Evolutionary conservation across 2,888 invertebrate genomes (phyloP), one percentile per base, ranked within the genome.

Genomic region (Lagria hirta): DNA sequence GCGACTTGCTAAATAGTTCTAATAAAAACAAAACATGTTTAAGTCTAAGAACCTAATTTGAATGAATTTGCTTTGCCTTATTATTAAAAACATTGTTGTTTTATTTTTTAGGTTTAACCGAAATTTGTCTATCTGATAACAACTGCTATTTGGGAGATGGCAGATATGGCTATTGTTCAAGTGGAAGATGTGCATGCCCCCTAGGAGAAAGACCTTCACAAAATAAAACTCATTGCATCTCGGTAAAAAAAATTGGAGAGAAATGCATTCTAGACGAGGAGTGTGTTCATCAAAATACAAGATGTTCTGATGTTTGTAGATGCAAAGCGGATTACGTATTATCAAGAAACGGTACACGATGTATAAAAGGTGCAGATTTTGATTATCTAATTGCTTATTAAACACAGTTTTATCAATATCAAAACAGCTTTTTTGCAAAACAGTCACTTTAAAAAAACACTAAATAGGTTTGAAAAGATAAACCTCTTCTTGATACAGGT

Each of bases 321-420:
- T 71, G 71, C 47, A 30, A 46, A 8, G 44, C 57, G 1, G 66
- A 64, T 13, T 69, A 60, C 40, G 60, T 64, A 1, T 37, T 63
- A 18, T 64, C 65, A 5, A 51, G 57, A 11, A 55, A 69, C 41
- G 53, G 53, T 10, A 57, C 44, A 15, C 45, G 24, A 8, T 71
- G 71, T 48, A 49, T 70, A 35, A 61, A 57, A 62, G 68, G 71
- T 69, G 13, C 14, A 26, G n/a, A n/a, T n/a, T n/a, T n/a, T n/a
- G n/a, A n/a, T n/a, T n/a, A n/a, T n/a, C n/a, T n/a, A n/a, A n/a
- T n/a, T n/a, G n/a, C n/a, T n/a, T n/a, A n/a, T n/a, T n/a, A n/a
- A n/a, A n/a, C n/a, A n/a, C n/a, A n/a, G n/a, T n/a, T n/a, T n/a
- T n/a, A n/a, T n/a, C n/a, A n/a, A n/a, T n/a, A n/a, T n/a, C n/a